Conservation (phyloP, 1,140 invertebrate genomes). For the Diprion similis region DNA sequence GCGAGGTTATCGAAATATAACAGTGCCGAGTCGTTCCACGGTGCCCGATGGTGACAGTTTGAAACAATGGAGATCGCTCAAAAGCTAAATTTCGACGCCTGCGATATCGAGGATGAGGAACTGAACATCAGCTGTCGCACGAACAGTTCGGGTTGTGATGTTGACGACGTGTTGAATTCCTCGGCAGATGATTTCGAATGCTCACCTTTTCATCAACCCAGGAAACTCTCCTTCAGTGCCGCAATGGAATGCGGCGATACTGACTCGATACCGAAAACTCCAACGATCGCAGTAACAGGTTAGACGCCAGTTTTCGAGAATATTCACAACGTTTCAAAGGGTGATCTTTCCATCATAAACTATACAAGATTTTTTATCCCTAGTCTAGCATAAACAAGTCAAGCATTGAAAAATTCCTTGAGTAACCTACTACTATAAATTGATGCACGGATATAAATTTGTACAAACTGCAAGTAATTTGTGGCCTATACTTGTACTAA, state of each 20-base stretch:
- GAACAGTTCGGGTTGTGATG: conserved; percentile 52
- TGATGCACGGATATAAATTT: too few species aligned
- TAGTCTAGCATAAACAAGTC: not conserved
- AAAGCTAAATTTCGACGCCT: conserved; percentile 50
- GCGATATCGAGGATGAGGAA: conserved; percentile 53
- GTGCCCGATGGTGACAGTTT: conserved; percentile 35
- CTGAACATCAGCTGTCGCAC: conserved; percentile 51
- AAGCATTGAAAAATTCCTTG: not conserved
- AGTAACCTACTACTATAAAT: too few species aligned
- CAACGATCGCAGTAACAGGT: conserved; percentile 44
- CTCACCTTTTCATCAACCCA: conserved; percentile 45
- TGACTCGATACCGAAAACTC: conserved; percentile 42
- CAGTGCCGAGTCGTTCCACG: conserved; percentile 6
- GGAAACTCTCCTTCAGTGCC: conserved; percentile 50
- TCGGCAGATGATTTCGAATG: conserved; percentile 49
- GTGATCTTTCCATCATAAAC: too few species aligned
- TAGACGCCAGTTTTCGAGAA: conserved; percentile 23
- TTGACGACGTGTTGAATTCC: conserved; percentile 51
- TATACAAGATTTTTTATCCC: not conserved
- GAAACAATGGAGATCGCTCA: conserved; percentile 49
- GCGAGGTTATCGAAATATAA: conserved; percentile 11
- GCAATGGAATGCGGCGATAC: conserved; percentile 50
- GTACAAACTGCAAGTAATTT: too few species aligned
- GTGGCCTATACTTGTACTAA: too few species aligned
- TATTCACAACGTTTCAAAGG: too few species aligned